A percentile compares a stretch with the other conserved stretches of the same genome.
Conservation (phyloP, 2,797 vertebrate genomes). For the Okamejei kenojei region DNA sequence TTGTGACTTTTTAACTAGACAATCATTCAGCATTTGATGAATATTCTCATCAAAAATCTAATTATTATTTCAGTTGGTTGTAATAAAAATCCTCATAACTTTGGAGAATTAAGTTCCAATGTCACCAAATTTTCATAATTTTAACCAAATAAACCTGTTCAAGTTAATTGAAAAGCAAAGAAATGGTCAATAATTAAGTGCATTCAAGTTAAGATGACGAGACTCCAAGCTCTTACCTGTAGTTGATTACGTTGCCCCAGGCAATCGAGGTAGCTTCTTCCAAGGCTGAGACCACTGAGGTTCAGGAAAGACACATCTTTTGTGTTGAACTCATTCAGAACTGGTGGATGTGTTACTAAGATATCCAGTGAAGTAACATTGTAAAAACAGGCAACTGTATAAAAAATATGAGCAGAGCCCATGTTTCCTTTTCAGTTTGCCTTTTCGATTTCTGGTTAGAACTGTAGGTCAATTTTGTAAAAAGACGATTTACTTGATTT, state of each 20-base stretch:
- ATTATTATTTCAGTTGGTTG: neutral
- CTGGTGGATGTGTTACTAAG: neutral
- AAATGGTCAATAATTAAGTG: neutral
- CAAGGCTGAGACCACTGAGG: neutral
- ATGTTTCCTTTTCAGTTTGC: neutral
- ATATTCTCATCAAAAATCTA: neutral
- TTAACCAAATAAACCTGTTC: neutral
- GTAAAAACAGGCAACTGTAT: neutral
- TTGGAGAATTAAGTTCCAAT: neutral
- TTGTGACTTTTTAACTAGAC: neutral
- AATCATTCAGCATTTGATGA: neutral
- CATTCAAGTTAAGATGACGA: neutral
- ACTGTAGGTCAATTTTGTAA: neutral
- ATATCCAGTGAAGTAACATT: neutral
- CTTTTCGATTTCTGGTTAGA: neutral
- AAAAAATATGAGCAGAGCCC: neutral
- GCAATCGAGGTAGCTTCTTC: conserved; percentile 2
- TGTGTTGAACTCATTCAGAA: neutral
- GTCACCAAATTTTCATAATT: neutral
- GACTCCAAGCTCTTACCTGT: conserved; percentile 15
- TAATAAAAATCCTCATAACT: neutral
- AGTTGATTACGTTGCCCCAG: neutral
- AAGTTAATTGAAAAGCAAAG: neutral
- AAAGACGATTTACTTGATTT: neutral
- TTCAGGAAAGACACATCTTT: conserved; percentile 23